Evolutionary conservation across 1,140 invertebrate genomes (phyloP), one percentile per base, ranked within the genome.

Genomic region (Calosoma granatense): DNA sequence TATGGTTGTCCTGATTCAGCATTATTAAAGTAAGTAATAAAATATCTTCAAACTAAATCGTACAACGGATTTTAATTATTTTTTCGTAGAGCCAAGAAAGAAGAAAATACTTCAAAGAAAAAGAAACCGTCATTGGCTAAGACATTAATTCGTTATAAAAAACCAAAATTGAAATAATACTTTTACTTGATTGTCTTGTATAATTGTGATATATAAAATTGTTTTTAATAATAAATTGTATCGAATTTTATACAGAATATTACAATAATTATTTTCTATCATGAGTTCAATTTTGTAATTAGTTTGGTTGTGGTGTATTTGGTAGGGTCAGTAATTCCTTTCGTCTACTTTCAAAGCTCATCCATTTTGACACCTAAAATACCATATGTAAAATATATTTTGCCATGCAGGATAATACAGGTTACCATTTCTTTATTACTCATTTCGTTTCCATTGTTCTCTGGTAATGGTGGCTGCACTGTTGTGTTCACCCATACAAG

Each of bases 401-500:
- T 4, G 17, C 14, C 23, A 4, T 20, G 2, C 36, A 12, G 11
- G 19, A 22, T 30, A n/a, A 14, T 21, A 22, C 36, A 3, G 12
- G 23, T n/a, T 39, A 54, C 53, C 22, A 54, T 54, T 22, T 23
- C 22, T 54, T 23, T 4, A 11, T 54, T 53, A 12, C 9, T 53
- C 20, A 21, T 39, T 20, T n/a, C 21, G 17, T 36, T 36, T 54
- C 15, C 54, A 26, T 47, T 47, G 1, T 56, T 54, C 52, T 17
- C 22, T 26, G 55, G 30, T 30, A 36, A 61, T 56, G 58, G 61
- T 14, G 83, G 70, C 0, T 81, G 81, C 0, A 77, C 80, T 2
- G 81, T 84, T 1, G 84, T 85, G 56, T 85, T 79, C 3, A 85
- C 76, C 55, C 81, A 70, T 9, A 85, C 70, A 52, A 83, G 76